A percentile compares a stretch with the other conserved stretches of the same genome.
Conservation (phyloP, 2,113 vertebrate species). For the Argyrosomus japonicus region DNA sequence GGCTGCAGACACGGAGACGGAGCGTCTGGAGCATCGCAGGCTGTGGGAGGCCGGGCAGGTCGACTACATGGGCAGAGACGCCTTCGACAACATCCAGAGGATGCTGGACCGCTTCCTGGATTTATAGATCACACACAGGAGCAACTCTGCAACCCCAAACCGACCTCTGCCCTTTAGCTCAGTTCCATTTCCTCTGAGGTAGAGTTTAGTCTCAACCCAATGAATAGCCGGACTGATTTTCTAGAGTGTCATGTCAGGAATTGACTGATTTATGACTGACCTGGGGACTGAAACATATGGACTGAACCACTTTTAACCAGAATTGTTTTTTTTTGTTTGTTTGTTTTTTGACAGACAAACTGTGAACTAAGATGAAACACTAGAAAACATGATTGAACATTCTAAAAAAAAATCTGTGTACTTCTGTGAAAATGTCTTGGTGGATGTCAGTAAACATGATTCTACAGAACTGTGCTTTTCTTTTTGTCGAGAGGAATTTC, state of each 20-base stretch:
- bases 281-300: neutral
- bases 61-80: slow-evolving; percentile 89
- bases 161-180: neutral
- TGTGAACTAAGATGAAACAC: neutral
- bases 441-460: neutral
- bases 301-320: neutral
- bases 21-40: slow-evolving; percentile 76
- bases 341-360: neutral
- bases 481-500: neutral
- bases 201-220: neutral
- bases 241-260: neutral
- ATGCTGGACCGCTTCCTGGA: slow-evolving; percentile 88
- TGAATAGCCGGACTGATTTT: neutral
- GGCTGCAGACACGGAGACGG: slow-evolving; percentile 53
- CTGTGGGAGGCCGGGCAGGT: slow-evolving; percentile 86
- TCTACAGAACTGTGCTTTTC: neutral
- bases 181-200: neutral
- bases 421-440: neutral
- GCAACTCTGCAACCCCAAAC: neutral
- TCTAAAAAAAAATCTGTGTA: neutral
- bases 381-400: neutral
- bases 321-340: neutral
- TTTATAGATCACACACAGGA: slow-evolving; percentile 42
- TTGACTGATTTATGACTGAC: neutral
- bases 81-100: slow-evolving; percentile 84